phyloP scores from a whole-genome alignment of 2,797 vertebrate genomes.

The Adrianichthys oophorus region DNA sequence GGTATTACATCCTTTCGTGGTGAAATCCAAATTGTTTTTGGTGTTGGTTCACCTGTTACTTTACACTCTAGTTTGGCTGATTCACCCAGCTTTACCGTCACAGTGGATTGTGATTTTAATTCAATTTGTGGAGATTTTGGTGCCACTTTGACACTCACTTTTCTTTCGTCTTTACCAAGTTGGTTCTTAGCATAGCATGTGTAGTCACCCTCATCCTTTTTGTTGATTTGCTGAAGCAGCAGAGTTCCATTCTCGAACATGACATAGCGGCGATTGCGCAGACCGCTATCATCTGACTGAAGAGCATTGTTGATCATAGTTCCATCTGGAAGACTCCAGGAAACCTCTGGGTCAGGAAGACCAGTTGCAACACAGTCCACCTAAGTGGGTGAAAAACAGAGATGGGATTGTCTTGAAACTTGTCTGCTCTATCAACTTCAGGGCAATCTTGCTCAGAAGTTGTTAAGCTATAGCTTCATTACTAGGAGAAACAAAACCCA shows the following conservation, averaged over 20 bases:
- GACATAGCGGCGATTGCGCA: slow-evolving; percentile 72
- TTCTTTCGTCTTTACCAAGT: slow-evolving; percentile 80
- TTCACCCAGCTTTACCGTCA: slow-evolving; percentile 68
- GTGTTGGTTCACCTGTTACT: slow-evolving; percentile 71
- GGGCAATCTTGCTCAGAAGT: too few species aligned
- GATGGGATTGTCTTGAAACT: too few species aligned
- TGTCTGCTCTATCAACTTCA: too few species aligned
- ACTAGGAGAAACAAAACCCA: too few species aligned
- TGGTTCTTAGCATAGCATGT: slow-evolving; percentile 82
- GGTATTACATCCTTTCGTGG: slow-evolving; percentile 72
- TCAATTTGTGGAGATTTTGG: slow-evolving; percentile 67
- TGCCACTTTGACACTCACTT: slow-evolving; percentile 74
- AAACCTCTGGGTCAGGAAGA: slow-evolving; percentile 81
- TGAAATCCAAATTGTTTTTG: slow-evolving; percentile 78
- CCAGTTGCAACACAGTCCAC: slow-evolving; percentile 83
- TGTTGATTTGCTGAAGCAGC: slow-evolving; percentile 78
- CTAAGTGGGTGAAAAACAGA: slow-evolving; percentile 21
- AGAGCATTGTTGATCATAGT: slow-evolving; percentile 81
- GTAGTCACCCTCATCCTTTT: slow-evolving; percentile 82
- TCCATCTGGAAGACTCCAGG: slow-evolving; percentile 83
- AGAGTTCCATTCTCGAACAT: slow-evolving; percentile 83
- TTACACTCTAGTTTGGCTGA: slow-evolving; percentile 70
- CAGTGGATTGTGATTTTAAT: slow-evolving; percentile 56
- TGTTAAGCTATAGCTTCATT: too few species aligned
- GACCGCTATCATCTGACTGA: slow-evolving; percentile 78